Evolutionary conservation across 2,797 vertebrate genomes (phyloP), one percentile per base, ranked within the genome.

Genomic region (Sebastes diaconus): DNA sequence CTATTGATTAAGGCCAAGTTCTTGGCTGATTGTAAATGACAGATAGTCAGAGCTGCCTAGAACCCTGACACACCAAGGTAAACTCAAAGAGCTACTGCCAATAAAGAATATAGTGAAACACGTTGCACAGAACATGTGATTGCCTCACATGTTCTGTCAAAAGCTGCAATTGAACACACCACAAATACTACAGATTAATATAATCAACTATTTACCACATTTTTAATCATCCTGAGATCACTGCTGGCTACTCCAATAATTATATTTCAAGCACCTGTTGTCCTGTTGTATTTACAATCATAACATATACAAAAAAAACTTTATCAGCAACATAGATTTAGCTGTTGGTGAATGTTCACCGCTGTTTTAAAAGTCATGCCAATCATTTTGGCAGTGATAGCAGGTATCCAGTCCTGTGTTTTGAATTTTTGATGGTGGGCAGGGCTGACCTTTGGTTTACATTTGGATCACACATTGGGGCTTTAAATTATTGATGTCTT

Each of bases 391-490:
- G 25, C 25, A 64, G 10, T 20, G 77, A 76, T 13, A 46, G 32
- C 70, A 64, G 36, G 34, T 42, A 80, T 84, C 64, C 77, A 69
- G 18, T 30, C 25, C 65, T 64, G 18, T 8, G 70, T 32, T 83
- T 72, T 88, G 59, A 88, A 86, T 89, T 76, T 88, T 90, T 90
- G 58, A 90, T 88, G 68, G 65, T 57, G 36, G 84, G 84, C 77
- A 84, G 85, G 65, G 64, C 74, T 89, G 87, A 91, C 90, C 87
- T 92, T 92, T 89, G 68, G 65, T 84, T 89, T 90, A 80, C 89
- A 81, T 84, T 87, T 89, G 58, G 78, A 87, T 90, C 86, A 81
- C 81, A 92, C 74, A 80, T 73, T 75, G 72, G 2, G 27, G 16
- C 61, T 88, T 86, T 91, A 68, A 85, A 90, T 90, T 80, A 86